phyloP scores from a whole-genome alignment of 2,888 invertebrate species.

The Caenorhabditis zanzibari region DNA sequence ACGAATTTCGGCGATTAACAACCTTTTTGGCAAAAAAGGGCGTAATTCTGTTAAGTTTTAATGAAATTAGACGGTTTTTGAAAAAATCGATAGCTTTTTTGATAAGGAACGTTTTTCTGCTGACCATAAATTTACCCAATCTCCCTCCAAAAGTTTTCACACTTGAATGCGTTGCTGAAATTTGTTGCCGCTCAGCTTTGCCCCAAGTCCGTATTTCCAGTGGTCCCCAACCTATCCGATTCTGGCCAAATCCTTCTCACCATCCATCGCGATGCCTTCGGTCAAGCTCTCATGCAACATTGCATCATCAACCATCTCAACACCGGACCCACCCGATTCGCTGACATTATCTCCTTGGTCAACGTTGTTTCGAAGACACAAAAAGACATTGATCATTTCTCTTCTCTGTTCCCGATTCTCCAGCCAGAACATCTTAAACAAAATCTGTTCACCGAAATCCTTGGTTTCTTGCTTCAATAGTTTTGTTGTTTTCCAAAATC shows the following conservation, averaged over 20 bases:
- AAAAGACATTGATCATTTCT: constrained; percentile 11
- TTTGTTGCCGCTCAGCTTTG: too few species aligned
- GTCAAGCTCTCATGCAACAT: background rate
- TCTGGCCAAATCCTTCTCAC: constrained; percentile 1
- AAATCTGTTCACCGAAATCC: constrained; percentile 21
- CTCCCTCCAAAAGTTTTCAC: too few species aligned
- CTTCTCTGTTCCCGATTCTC: constrained; percentile 1
- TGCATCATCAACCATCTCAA: background rate
- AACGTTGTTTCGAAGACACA: background rate
- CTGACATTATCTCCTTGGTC: background rate
- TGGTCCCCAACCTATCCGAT: background rate
- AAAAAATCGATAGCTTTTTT: too few species aligned
- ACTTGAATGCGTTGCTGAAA: too few species aligned
- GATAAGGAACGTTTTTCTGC: too few species aligned
- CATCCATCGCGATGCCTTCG: background rate
- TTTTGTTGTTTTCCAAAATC: background rate
- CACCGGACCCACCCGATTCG: background rate
- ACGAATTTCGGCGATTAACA: too few species aligned
- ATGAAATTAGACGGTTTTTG: too few species aligned
- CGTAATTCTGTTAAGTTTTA: too few species aligned
- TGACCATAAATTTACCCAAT: too few species aligned
- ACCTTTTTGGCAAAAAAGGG: too few species aligned
- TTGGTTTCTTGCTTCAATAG: background rate
- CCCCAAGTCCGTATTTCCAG: background rate
- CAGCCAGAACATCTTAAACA: constrained; percentile 19